phyloP scores from a whole-genome alignment of 2,888 invertebrate species.

The Carterocephalus palaemon region DNA sequence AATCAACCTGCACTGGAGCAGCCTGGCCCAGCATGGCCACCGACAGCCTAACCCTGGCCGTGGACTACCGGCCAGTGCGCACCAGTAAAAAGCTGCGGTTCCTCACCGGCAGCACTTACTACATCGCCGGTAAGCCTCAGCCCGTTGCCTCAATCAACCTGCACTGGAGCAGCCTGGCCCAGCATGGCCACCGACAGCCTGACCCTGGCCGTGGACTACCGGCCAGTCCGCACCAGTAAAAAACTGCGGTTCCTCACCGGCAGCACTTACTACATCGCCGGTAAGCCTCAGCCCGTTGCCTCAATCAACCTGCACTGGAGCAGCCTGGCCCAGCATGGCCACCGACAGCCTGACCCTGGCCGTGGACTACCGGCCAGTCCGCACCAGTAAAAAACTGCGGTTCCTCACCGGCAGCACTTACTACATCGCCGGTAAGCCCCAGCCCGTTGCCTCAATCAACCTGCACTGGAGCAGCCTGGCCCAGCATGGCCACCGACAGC shows the following conservation, averaged over 20 bases:
- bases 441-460: too few species aligned
- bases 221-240: slow-evolving; percentile 89
- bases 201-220: slow-evolving; percentile 88
- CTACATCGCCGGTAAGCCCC: too few species aligned
- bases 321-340: too few species aligned
- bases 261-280: slow-evolving; percentile 82
- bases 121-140: slow-evolving; percentile 82
- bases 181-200: slow-evolving; percentile 86
- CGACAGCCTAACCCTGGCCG: slow-evolving; percentile 86
- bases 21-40: slow-evolving; percentile 85
- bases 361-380: too few species aligned
- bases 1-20: slow-evolving; percentile 97
- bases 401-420: too few species aligned
- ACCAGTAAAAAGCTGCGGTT: slow-evolving; percentile 86
- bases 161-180: slow-evolving; percentile 91
- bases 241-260: slow-evolving; percentile 85
- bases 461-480: too few species aligned
- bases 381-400: too few species aligned
- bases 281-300: too few species aligned
- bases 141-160: too few species aligned
- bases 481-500: too few species aligned
- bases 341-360: too few species aligned
- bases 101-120: slow-evolving; percentile 83
- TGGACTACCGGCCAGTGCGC: slow-evolving; percentile 91
- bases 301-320: too few species aligned